A percentile compares a stretch with the other conserved stretches of the same genome.
Evolutionary conservation across 2,888 invertebrate species (phyloP).

Genomic region (Prosopocoilus inquinatus): DNA sequence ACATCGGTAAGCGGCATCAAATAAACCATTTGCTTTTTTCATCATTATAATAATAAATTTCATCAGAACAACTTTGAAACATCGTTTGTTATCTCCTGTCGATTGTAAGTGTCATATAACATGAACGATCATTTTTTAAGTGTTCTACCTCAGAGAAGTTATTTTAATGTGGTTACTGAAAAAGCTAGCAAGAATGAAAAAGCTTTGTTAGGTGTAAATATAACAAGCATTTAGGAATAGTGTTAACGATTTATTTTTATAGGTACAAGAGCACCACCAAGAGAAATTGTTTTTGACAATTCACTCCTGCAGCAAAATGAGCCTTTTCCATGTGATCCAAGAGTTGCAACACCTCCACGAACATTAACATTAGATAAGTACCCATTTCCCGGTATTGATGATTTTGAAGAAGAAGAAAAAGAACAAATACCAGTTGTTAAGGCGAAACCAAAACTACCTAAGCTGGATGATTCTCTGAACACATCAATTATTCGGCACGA

Average conservation of each 20-base stretch:
- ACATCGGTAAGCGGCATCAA: conserved; percentile 13
- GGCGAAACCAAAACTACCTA: conserved; percentile 34
- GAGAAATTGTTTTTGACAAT: conserved; percentile 84
- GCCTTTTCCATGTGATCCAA: conserved; percentile 66
- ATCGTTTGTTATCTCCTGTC: too few relatives aligned
- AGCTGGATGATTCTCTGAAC: conserved; percentile 37
- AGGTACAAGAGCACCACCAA: conserved; percentile 83
- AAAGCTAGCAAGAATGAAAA: neutral
- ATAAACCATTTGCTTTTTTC: too few relatives aligned
- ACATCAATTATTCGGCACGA: conserved; percentile 35
- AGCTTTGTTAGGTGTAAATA: neutral
- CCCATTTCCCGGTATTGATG: conserved; percentile 68
- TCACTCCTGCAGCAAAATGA: conserved; percentile 70
- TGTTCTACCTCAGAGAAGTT: conserved; percentile 9
- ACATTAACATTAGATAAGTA: conserved; percentile 84
- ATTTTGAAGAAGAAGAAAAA: conserved; percentile 53
- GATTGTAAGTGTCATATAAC: neutral
- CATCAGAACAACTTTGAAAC: neutral
- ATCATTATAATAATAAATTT: too few relatives aligned
- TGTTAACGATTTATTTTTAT: conserved; percentile 25
- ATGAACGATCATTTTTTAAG: conserved; percentile 16
- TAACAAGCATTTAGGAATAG: neutral
- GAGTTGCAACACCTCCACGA: conserved; percentile 87
- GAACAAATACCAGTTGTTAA: conserved; percentile 38
- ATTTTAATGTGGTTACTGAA: conserved; percentile 13